Evolutionary conservation across 2,113 vertebrate species (phyloP), one percentile per base, ranked within the genome.

Genomic region (Sclerurus mexicanus): DNA sequence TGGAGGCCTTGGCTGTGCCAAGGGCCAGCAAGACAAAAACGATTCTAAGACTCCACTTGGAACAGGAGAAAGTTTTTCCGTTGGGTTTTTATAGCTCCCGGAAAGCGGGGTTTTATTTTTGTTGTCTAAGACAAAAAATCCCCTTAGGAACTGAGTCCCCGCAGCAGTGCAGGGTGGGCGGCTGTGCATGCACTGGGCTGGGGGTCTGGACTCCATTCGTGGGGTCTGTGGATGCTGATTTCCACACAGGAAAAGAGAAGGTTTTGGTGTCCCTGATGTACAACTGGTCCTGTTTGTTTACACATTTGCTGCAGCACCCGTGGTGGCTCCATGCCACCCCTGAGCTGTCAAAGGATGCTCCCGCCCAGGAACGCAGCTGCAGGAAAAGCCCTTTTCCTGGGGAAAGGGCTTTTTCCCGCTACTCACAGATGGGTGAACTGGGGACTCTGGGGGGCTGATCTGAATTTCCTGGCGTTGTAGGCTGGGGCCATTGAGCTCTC

Each of bases 51-150:
- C 76, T 94, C 64, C 2, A 4, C 68, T 94, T 96, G 88, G 93
- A 95, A 62, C 85, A 46, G 64, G 88, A 84, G 95, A 92, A 96
- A 89, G 93, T 90, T 94, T 95, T 95, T 95, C 95, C 85, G 0
- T 63, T 78, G 85, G 59, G 18, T 96, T 95, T 96, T 96, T 95
- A 88, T 94, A 93, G 92, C 90, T 94, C 55, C 92, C 44, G 69
- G 96, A 96, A 97, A 96, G 78, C 22, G 0, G 62, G 56, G 83
- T 44, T 95, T 96, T 95, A 94, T 94, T 96, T 96, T 91, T 78
- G 85, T 92, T 93, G 79, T 95, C 95, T 49, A 89, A 90, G 93
- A 96, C 95, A 91, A 90, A 95, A 94, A 95, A 89, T 95, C 92
- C 92, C 95, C 95, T 96, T 79, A 94, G 85, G 91, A 95, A 56